These are phyloP conservation scores for Remorina albescens DNA, from an alignment of 2,797 vertebrate genomes.

Conservation along the genomic window DNA sequence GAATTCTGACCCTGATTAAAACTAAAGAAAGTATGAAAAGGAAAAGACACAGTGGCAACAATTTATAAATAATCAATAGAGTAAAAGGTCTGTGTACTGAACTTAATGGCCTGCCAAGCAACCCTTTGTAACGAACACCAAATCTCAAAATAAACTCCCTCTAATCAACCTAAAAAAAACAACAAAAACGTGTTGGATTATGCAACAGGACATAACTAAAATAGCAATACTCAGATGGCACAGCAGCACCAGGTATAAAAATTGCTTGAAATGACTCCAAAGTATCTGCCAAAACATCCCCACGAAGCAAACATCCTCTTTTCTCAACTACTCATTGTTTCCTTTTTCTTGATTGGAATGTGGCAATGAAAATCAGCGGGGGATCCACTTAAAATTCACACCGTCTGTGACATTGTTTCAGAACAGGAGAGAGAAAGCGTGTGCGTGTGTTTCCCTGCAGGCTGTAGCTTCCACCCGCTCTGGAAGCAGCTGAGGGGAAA, in stretches of 20 bases:
- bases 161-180: slow-evolving; percentile 51
- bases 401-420: slow-evolving; percentile 73
- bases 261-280: slow-evolving; percentile 71
- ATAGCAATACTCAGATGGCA: slow-evolving; percentile 69
- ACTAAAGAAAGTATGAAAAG: slow-evolving; percentile 22
- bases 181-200: slow-evolving; percentile 67
- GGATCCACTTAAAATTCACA: slow-evolving; percentile 77
- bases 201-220: slow-evolving; percentile 68
- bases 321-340: slow-evolving; percentile 76
- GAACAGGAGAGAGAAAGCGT: slow-evolving; percentile 29
- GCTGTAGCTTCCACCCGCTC: slow-evolving; percentile 51
- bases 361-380: slow-evolving; percentile 61
- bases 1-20: slow-evolving; percentile 34
- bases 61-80: slow-evolving; percentile 66
- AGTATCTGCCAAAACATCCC: slow-evolving; percentile 77
- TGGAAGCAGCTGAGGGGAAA: slow-evolving; percentile 65
- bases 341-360: slow-evolving; percentile 70
- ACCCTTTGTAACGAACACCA: slow-evolving; percentile 40
- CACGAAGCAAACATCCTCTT: slow-evolving; percentile 82
- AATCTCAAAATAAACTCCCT: slow-evolving; percentile 70
- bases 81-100: slow-evolving; percentile 48
- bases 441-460: slow-evolving; percentile 4
- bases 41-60: slow-evolving; percentile 23
- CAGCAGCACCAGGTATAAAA: slow-evolving; percentile 66
- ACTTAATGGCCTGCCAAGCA: slow-evolving; percentile 46